Conservation (phyloP, 2,888 invertebrate species). For the Phyllotreta cruciferae region DNA sequence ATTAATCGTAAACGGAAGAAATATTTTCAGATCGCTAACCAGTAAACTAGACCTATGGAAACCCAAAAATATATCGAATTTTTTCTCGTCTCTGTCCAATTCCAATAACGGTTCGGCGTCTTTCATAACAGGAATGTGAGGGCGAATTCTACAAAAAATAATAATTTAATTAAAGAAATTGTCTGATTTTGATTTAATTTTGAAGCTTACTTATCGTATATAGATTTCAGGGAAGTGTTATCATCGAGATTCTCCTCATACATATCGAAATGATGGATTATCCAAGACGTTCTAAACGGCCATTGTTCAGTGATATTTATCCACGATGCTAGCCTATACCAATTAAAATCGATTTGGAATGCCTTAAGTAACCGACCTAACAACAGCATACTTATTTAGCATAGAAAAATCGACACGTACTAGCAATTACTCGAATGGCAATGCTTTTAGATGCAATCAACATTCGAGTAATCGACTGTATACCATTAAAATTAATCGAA, state of each 20-base stretch:
- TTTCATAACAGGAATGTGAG: slow-evolving; percentile 81
- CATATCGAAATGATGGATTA: slow-evolving; percentile 92
- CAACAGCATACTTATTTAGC: slow-evolving; percentile 3
- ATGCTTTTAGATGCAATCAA: neutral
- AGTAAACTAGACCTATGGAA: slow-evolving; percentile 86
- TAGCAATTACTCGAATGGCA: too few species aligned
- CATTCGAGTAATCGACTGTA: neutral
- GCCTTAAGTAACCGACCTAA: slow-evolving; percentile 93
- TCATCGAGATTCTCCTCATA: slow-evolving; percentile 89
- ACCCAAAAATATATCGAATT: slow-evolving; percentile 90
- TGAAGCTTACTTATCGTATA: slow-evolving; percentile 87
- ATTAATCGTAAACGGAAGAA: slow-evolving; percentile 97
- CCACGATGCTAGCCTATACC: slow-evolving; percentile 96
- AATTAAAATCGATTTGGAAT: slow-evolving; percentile 98
- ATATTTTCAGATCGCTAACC: slow-evolving; percentile 90
- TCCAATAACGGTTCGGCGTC: slow-evolving; percentile 90
- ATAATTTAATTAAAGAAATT: neutral
- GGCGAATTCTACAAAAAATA: slow-evolving; percentile 70
- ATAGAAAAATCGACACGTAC: neutral
- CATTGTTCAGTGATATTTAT: slow-evolving; percentile 98
- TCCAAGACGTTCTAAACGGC: slow-evolving; percentile 98
- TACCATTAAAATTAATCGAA: neutral
- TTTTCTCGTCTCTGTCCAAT: slow-evolving; percentile 92
- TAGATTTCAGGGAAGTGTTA: slow-evolving; percentile 81
- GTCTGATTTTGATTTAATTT: neutral